Evolutionary conservation across 1,140 invertebrate genomes (phyloP).

Genomic region (Drosophila suzukii): DNA sequence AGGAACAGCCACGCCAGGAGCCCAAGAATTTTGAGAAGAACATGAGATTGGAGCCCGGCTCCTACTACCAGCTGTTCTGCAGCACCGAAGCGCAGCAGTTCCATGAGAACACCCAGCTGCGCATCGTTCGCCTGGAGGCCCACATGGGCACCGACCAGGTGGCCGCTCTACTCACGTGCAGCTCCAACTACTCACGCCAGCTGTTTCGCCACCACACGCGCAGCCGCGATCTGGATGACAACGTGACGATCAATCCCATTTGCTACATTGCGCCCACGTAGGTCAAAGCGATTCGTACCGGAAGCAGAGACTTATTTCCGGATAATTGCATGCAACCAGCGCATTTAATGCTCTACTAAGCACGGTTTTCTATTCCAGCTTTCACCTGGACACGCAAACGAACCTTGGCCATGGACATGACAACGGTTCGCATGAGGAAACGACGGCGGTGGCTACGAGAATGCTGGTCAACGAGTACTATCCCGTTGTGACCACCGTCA

Average conservation of each 20-base stretch:
- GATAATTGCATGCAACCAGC: slow-evolving; percentile 24
- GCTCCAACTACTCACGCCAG: slow-evolving; percentile 55
- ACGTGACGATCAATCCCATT: slow-evolving; percentile 75
- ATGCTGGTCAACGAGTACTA: slow-evolving; percentile 84
- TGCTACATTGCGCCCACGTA: slow-evolving; percentile 84
- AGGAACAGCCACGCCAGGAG: slow-evolving; percentile 4
- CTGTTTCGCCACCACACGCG: slow-evolving; percentile 78
- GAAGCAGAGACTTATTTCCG: slow-evolving; percentile 42
- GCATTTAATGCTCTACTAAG: slow-evolving; percentile 53
- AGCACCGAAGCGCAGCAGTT: slow-evolving; percentile 77
- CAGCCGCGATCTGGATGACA: slow-evolving; percentile 79
- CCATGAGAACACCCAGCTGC: slow-evolving; percentile 79
- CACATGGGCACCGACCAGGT: slow-evolving; percentile 78
- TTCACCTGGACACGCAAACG: slow-evolving; percentile 82
- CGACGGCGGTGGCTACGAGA: slow-evolving; percentile 26
- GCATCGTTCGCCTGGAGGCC: slow-evolving; percentile 72
- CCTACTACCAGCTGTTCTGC: slow-evolving; percentile 74
- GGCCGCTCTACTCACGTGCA: slow-evolving; percentile 66
- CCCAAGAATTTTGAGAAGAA: slow-evolving; percentile 62
- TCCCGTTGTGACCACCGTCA: slow-evolving; percentile 71
- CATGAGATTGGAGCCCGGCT: slow-evolving; percentile 70
- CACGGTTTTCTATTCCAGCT: slow-evolving; percentile 56
- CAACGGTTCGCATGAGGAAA: slow-evolving; percentile 5
- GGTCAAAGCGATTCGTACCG: slow-evolving; percentile 64
- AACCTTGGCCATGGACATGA: slow-evolving; percentile 61